A percentile compares a stretch with the other conserved stretches of the same genome.
Evolutionary conservation across 2,113 vertebrate species (phyloP).

Genomic region (Monopterus albus): DNA sequence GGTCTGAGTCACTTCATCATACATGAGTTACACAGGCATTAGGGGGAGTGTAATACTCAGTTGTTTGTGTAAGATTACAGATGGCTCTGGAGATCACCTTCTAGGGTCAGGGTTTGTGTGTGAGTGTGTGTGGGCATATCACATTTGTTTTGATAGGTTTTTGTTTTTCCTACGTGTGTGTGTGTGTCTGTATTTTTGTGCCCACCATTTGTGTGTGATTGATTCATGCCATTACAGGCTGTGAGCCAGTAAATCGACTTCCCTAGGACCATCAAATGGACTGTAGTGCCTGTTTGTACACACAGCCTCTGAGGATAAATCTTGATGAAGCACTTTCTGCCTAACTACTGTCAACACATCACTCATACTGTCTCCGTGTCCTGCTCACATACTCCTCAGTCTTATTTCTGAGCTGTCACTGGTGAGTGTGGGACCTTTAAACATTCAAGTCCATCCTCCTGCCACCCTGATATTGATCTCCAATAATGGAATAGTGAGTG

Average conservation of each 20-base stretch:
- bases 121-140: constrained; percentile 10
- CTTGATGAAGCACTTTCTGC: constrained; percentile 43
- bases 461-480: constrained; percentile 61
- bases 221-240: constrained; percentile 59
- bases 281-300: constrained; percentile 21
- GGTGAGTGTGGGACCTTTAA: constrained; percentile 19
- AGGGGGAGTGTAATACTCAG: constrained; percentile 36
- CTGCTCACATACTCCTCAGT: constrained; percentile 8
- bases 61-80: constrained; percentile 57
- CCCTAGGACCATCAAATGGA: constrained; percentile 22
- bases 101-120: constrained; percentile 36
- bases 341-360: constrained; percentile 54
- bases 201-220: constrained; percentile 59
- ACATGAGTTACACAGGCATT: constrained; percentile 64
- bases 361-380: constrained; percentile 35
- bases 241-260: constrained; percentile 38
- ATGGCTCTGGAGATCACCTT: constrained; percentile 45
- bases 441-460: constrained; percentile 40
- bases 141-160: constrained; percentile 16
- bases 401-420: constrained; percentile 5
- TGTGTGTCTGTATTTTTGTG: constrained; percentile 43
- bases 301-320: constrained; percentile 27
- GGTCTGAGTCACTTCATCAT: constrained; percentile 51
- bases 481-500: constrained; percentile 61
- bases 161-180: background rate